Evolutionary conservation across 2,797 vertebrate species (phyloP).

Genomic region (Cyclura pinguis): DNA sequence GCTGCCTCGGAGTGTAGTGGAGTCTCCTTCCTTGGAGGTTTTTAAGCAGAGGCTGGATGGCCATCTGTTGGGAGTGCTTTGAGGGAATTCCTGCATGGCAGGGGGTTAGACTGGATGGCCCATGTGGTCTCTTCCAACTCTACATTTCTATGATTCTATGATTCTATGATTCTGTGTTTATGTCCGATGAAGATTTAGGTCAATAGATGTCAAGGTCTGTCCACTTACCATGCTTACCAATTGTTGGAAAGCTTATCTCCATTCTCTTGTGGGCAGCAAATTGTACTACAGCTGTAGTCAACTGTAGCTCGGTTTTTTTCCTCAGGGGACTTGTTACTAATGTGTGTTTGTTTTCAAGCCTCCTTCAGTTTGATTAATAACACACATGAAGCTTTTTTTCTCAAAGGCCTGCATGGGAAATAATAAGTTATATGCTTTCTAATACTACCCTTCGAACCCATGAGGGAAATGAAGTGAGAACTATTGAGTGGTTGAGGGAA

Average conservation of each 20-base stretch:
- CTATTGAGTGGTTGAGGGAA: conserved; percentile 2
- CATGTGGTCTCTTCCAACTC: too few relatives aligned
- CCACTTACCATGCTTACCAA: not conserved
- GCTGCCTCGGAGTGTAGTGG: too few relatives aligned
- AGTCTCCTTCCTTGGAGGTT: too few relatives aligned
- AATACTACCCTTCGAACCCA: conserved; percentile 6
- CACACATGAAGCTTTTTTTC: conserved; percentile 18
- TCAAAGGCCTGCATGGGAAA: conserved; percentile 13
- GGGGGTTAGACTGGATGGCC: too few relatives aligned
- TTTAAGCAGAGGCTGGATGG: too few relatives aligned
- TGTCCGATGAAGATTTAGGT: conserved; percentile 11
- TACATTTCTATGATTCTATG: too few relatives aligned
- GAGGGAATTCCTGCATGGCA: too few relatives aligned
- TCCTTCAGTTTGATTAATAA: conserved; percentile 48
- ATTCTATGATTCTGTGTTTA: too few relatives aligned
- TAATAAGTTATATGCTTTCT: conserved; percentile 30
- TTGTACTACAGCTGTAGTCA: not conserved
- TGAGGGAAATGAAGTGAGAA: conserved; percentile 21
- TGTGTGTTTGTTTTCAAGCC: conserved; percentile 40
- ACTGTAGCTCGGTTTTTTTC: not conserved
- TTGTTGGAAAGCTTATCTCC: conserved; percentile 23
- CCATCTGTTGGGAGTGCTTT: too few relatives aligned
- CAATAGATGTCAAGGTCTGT: conserved; percentile 13
- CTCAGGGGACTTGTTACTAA: conserved; percentile 22
- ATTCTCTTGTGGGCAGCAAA: not conserved